A percentile compares a stretch with the other conserved stretches of the same genome.
Evolutionary conservation across 2,113 vertebrate species (phyloP).

Genomic region (Lophochroa leadbeateri): DNA sequence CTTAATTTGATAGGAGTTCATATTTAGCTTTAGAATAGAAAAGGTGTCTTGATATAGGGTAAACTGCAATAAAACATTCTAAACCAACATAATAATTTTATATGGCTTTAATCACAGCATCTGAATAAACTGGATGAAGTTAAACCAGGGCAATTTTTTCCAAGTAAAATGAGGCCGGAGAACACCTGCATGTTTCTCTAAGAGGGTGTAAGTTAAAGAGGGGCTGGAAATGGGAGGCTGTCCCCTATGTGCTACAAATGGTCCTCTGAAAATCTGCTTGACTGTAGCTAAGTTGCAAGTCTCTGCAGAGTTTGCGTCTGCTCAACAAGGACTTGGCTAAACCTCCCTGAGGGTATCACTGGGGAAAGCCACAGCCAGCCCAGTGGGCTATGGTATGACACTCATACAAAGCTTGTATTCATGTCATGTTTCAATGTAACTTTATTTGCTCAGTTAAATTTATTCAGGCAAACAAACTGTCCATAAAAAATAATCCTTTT

Average conservation of each 20-base stretch:
- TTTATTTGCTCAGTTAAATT: background rate
- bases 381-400: background rate
- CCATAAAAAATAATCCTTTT: background rate
- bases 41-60: background rate
- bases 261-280: background rate
- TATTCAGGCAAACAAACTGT: background rate
- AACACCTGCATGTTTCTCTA: background rate
- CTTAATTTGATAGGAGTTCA: background rate
- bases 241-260: background rate
- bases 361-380: background rate
- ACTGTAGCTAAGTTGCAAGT: background rate
- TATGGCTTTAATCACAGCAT: background rate
- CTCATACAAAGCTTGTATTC: background rate
- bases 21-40: background rate
- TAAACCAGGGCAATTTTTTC: background rate
- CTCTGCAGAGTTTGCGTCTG: background rate
- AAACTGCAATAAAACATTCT: background rate
- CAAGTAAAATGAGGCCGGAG: background rate
- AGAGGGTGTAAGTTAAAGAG: background rate
- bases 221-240: background rate
- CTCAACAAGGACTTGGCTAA: background rate
- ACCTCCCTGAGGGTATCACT: background rate
- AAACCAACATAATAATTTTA: background rate
- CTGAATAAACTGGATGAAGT: background rate
- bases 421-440: background rate